Conservation (phyloP, 2,888 invertebrate genomes). For the Encarsia formosa region DNA sequence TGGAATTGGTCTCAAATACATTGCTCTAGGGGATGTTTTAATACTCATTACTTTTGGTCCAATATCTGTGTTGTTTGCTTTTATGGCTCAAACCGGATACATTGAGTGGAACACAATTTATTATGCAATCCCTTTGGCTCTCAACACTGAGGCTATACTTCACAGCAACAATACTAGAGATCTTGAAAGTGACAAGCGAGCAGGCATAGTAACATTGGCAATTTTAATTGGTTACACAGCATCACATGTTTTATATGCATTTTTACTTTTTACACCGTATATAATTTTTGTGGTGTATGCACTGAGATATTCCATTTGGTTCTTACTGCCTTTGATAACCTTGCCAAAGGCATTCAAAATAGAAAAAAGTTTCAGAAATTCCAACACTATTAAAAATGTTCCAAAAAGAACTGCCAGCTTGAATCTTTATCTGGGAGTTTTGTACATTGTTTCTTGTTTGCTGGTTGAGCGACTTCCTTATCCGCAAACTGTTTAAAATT, state of each 20-base stretch:
- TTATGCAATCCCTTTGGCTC: constrained; percentile 88
- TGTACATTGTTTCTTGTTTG: constrained; percentile 78
- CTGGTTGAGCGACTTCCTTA: constrained; percentile 46
- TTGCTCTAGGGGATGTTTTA: constrained; percentile 88
- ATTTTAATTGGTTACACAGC: constrained; percentile 87
- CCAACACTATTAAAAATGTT: constrained; percentile 73
- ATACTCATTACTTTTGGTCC: constrained; percentile 92
- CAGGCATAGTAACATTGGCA: constrained; percentile 92
- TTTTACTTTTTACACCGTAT: constrained; percentile 86
- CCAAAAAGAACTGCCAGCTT: constrained; percentile 86
- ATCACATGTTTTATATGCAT: constrained; percentile 85
- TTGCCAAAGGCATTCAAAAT: constrained; percentile 84
- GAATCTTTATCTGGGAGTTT: constrained; percentile 85
- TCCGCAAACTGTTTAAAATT: constrained; percentile 32
- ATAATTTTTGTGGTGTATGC: constrained; percentile 83
- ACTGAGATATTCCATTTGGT: constrained; percentile 81
- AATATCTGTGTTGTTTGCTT: constrained; percentile 88
- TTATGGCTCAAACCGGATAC: constrained; percentile 86
- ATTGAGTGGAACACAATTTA: constrained; percentile 88
- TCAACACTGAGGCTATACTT: constrained; percentile 92
- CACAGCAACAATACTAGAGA: constrained; percentile 95
- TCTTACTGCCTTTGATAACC: constrained; percentile 82
- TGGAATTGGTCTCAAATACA: constrained; percentile 92
- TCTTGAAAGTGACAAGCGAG: constrained; percentile 79
- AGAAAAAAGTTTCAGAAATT: constrained; percentile 80